Evolutionary conservation across 2,113 vertebrate species (phyloP).

Genomic region (Felis chaus): DNA sequence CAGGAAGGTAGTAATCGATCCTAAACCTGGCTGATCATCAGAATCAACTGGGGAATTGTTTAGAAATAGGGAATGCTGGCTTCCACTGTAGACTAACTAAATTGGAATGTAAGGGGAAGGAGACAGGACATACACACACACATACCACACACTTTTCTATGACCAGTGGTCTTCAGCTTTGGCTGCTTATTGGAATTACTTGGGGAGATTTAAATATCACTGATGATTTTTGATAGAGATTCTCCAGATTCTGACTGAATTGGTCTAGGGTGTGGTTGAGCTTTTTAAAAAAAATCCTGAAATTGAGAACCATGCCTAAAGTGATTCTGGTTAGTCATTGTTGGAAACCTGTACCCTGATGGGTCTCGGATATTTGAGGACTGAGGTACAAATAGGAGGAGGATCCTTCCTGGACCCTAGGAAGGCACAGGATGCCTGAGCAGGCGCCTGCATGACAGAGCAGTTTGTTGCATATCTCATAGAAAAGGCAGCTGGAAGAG

Average conservation of each 20-base stretch:
- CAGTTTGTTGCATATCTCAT: background rate
- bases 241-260: background rate
- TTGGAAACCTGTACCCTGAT: background rate
- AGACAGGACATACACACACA: background rate
- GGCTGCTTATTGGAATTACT: background rate
- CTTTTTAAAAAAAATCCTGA: background rate
- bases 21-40: background rate
- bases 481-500: slow-evolving; percentile 22
- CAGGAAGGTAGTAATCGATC: background rate
- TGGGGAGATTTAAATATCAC: slow-evolving; percentile 9
- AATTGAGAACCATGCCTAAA: background rate
- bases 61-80: background rate
- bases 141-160: background rate
- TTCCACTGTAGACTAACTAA: background rate
- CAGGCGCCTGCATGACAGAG: background rate
- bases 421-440: background rate
- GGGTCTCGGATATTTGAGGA: slow-evolving; percentile 13
- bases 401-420: background rate
- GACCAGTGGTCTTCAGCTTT: background rate
- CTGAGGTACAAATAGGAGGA: background rate
- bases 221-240: background rate
- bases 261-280: background rate
- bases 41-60: background rate
- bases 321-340: background rate
- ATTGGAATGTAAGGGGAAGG: background rate